Evolutionary conservation across 1,140 invertebrate genomes (phyloP).

Genomic region (Ylistrum balloti): DNA sequence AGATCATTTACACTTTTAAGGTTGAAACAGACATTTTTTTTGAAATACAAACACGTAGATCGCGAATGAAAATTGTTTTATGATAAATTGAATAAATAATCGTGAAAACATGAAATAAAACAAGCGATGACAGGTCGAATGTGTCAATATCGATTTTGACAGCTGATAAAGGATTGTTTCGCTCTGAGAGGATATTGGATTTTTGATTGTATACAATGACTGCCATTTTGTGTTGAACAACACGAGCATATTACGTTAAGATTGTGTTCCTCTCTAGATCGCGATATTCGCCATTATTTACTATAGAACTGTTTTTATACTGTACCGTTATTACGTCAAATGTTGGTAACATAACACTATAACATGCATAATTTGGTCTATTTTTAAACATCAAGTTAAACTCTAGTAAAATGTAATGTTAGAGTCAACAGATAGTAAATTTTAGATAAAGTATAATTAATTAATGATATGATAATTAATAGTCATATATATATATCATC

Average conservation of each 20-base stretch:
- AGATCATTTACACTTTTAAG: background rate
- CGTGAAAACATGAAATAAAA: background rate
- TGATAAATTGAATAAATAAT: background rate
- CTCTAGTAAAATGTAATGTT: no score
- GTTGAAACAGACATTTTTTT: no score
- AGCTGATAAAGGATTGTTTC: constrained; percentile 18
- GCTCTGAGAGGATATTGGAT: background rate
- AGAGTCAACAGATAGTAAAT: no score
- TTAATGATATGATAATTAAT: no score
- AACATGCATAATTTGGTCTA: background rate
- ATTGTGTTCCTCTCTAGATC: background rate
- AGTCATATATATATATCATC: no score
- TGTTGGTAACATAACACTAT: constrained; percentile 3
- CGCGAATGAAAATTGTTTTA: background rate
- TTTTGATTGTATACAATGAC: background rate
- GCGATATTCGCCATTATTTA: background rate
- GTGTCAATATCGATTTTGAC: background rate
- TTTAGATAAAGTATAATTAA: no score
- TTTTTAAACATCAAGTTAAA: no score
- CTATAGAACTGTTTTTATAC: background rate
- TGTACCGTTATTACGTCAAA: background rate
- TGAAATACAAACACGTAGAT: background rate
- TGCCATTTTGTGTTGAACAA: background rate
- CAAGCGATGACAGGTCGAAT: constrained; percentile 4
- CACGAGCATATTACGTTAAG: background rate